Evolutionary conservation across 2,113 vertebrate genomes (phyloP).

Genomic region (Orycteropus afer): DNA sequence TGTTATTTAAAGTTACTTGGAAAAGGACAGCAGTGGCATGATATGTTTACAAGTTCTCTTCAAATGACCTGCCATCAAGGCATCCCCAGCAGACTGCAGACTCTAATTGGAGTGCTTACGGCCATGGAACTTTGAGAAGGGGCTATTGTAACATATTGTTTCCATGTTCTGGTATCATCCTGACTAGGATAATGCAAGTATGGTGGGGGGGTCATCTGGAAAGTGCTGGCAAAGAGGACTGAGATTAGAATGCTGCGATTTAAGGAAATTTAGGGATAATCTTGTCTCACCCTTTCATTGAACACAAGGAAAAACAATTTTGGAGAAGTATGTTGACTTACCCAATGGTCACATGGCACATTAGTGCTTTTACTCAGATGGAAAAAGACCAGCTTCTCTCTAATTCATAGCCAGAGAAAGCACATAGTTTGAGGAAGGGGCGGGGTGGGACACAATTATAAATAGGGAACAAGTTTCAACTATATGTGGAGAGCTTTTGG

Average conservation of each 20-base stretch:
- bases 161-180: neutral
- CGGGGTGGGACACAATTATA: neutral
- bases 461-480: neutral
- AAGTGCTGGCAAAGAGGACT: neutral
- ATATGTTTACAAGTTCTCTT: neutral
- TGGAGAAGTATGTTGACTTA: neutral
- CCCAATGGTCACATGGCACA: too few relatives aligned
- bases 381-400: neutral
- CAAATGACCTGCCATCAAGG: neutral
- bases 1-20: constrained; percentile 18
- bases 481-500: neutral
- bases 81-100: neutral
- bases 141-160: neutral
- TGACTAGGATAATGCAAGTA: constrained; percentile 12
- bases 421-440: neutral
- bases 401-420: constrained; percentile 19
- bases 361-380: neutral
- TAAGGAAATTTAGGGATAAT: neutral
- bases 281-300: neutral
- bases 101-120: neutral
- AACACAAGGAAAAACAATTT: constrained; percentile 37
- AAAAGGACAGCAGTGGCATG: neutral
- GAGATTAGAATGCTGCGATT: constrained; percentile 21
- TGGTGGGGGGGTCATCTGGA: neutral
- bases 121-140: neutral